Percentiles rank a stretch among this genome's conserved stretches.
These are phyloP conservation scores for Lithosia quadra DNA, from an alignment of 2,888 invertebrate genomes.

Conservation along the genomic window DNA sequence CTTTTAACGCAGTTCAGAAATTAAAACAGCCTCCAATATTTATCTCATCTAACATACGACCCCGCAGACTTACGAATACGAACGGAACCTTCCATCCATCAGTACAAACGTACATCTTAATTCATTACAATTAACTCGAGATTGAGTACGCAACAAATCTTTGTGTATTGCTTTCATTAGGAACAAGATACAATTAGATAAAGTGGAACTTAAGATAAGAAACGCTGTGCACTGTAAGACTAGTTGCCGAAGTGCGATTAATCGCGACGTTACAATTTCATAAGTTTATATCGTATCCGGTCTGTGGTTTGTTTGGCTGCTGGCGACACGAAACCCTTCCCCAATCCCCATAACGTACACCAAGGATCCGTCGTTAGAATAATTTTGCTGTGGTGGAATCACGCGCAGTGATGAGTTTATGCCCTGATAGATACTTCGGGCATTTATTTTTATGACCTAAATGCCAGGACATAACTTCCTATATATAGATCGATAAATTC, in stretches of 20 bases:
- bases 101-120: conserved; percentile 29
- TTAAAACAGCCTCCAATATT: neutral
- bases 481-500: too few species aligned
- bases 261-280: neutral
- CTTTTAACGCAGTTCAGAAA: too few species aligned
- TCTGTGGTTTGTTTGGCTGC: too few species aligned
- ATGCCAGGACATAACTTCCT: too few species aligned
- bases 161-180: conserved; percentile 50
- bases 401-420: too few species aligned
- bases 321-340: too few species aligned
- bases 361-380: too few species aligned
- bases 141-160: conserved; percentile 54
- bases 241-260: neutral
- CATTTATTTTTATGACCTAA: too few species aligned
- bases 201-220: conserved; percentile 19
- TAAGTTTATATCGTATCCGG: neutral
- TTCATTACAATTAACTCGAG: conserved; percentile 41
- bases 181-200: conserved; percentile 52
- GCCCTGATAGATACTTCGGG: too few species aligned
- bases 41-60: neutral
- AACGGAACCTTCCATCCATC: conserved; percentile 24
- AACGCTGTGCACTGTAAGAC: conserved; percentile 8
- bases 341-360: too few species aligned
- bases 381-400: too few species aligned
- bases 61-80: neutral